These are phyloP conservation scores for Cylas formicarius DNA, from an alignment of 1,140 invertebrate genomes.

Conservation along the genomic window DNA sequence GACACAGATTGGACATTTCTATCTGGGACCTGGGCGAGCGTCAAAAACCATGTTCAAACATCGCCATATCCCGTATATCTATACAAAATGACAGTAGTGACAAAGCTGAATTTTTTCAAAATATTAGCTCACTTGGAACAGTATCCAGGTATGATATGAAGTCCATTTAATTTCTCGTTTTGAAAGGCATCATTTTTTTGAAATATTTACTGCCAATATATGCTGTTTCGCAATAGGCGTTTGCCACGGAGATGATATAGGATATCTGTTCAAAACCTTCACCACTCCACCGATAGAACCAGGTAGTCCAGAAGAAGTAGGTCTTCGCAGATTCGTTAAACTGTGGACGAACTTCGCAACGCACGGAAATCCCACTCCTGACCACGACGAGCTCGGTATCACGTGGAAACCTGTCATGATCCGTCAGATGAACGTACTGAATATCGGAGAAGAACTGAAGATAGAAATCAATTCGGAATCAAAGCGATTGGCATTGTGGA, in stretches of 20 bases:
- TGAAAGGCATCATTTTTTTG: too few species aligned
- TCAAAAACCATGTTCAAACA: conserved; percentile 21
- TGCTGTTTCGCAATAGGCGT: conserved; percentile 49
- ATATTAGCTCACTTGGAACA: neutral
- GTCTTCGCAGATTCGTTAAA: conserved; percentile 30
- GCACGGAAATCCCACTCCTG: conserved; percentile 10
- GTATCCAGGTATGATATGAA: conserved; percentile 10
- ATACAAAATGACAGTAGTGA: conserved; percentile 47
- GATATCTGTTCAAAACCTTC: conserved; percentile 51
- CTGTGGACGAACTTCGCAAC: conserved; percentile 29
- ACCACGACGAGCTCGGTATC: conserved; percentile 15
- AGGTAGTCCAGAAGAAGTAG: conserved; percentile 23
- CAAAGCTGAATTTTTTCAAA: conserved; percentile 47
- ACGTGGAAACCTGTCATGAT: conserved; percentile 11
- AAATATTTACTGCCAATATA: too few species aligned
- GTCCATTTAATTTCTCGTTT: too few species aligned
- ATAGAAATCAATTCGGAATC: conserved; percentile 29
- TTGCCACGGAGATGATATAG: conserved; percentile 55
- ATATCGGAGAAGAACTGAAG: conserved; percentile 15
- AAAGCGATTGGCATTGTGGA: conserved; percentile 7
- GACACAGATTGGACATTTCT: conserved; percentile 10
- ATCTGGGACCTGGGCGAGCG: conserved; percentile 15
- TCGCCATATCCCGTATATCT: conserved; percentile 44
- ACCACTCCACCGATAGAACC: conserved; percentile 40
- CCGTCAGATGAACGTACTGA: conserved; percentile 3